Evolutionary conservation across 1,140 invertebrate genomes (phyloP).

Genomic region (Riptortus pedestris): DNA sequence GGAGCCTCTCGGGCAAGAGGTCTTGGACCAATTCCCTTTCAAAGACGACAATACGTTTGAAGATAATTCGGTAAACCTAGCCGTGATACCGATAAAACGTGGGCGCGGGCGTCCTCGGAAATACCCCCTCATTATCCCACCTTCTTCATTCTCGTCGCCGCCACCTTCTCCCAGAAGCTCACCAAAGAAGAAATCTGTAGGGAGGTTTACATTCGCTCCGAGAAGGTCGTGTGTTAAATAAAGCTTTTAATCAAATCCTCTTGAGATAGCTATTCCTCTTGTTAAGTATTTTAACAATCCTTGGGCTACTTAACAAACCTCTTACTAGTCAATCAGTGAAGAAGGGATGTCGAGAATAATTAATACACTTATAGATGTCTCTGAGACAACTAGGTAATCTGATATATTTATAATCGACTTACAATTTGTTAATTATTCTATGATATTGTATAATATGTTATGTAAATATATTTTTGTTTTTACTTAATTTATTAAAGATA

Average conservation of each 20-base stretch:
- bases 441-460: neutral
- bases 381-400: neutral
- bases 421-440: neutral
- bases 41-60: neutral
- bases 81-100: neutral
- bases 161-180: neutral
- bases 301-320: neutral
- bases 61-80: neutral
- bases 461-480: neutral
- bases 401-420: neutral
- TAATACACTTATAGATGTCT: neutral
- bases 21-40: neutral
- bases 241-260: too few relatives aligned
- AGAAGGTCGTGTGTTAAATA: neutral
- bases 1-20: neutral
- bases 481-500: neutral
- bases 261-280: neutral
- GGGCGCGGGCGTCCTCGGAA: neutral
- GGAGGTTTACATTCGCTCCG: neutral
- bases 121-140: neutral
- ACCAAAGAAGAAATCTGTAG: neutral
- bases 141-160: neutral
- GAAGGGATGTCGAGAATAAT: neutral
- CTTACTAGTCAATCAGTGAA: constrained; percentile 2
- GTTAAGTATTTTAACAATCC: neutral